phyloP scores from a whole-genome alignment of 2,888 invertebrate genomes.

The Apamea anceps region DNA sequence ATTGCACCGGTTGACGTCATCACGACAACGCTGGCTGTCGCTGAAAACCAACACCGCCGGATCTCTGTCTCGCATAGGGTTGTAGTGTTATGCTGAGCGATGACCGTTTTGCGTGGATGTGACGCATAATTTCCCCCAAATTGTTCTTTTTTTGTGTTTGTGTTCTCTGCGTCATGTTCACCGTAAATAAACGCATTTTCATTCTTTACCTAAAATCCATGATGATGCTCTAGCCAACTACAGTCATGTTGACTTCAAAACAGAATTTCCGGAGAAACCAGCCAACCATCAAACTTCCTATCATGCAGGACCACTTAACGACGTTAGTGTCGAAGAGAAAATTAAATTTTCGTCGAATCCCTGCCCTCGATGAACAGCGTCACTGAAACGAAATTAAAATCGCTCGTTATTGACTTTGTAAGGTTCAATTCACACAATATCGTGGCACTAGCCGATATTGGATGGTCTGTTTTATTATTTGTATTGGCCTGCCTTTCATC shows the following conservation, averaged over 20 bases:
- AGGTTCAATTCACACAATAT: conserved; percentile 16
- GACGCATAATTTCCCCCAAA: no score
- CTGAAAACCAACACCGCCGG: no score
- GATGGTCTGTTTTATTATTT: not conserved
- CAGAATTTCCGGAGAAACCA: conserved; percentile 5
- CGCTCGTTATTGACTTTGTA: conserved; percentile 20
- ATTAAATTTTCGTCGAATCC: conserved; percentile 41
- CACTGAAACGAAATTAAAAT: conserved; percentile 35
- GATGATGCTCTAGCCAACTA: not conserved
- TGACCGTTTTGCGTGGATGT: no score
- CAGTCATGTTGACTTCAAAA: not conserved
- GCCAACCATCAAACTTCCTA: not conserved
- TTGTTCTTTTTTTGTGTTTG: no score
- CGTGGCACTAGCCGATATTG: conserved; percentile 14
- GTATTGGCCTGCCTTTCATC: not conserved
- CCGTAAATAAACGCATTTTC: no score
- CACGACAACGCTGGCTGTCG: no score
- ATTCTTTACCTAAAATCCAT: not conserved
- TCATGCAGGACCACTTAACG: conserved; percentile 16
- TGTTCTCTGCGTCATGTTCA: no score
- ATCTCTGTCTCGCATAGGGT: no score
- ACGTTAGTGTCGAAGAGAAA: conserved; percentile 30
- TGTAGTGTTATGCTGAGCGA: no score
- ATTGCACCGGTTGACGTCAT: no score
- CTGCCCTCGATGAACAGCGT: conserved; percentile 1